A percentile compares a stretch with the other conserved stretches of the same genome.
phyloP scores from a whole-genome alignment of 1,140 invertebrate genomes.

The Cyclina sinensis region DNA sequence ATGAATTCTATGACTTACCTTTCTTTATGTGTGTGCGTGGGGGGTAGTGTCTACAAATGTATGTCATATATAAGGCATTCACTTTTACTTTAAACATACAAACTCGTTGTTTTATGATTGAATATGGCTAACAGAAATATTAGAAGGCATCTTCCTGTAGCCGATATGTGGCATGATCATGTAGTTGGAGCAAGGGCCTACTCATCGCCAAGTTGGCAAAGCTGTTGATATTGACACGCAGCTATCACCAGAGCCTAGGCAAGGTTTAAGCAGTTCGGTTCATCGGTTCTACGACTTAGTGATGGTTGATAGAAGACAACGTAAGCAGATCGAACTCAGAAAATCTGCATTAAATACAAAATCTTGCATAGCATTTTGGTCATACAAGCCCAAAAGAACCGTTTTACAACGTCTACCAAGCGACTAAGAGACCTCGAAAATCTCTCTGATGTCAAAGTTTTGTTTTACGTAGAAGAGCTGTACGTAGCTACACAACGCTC shows the following conservation, averaged over 20 bases:
- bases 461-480: neutral
- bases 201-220: constrained; percentile 9
- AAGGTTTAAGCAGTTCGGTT: constrained; percentile 4
- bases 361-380: too few species aligned
- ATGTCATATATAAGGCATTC: too few species aligned
- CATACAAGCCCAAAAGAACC: neutral
- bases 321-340: neutral
- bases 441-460: neutral
- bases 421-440: neutral
- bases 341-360: neutral
- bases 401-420: neutral
- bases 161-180: neutral
- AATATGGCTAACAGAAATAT: constrained; percentile 13
- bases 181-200: constrained; percentile 1
- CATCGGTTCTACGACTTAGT: neutral
- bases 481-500: neutral
- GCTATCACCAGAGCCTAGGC: neutral
- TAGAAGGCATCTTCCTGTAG: neutral
- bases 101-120: neutral
- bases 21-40: too few species aligned
- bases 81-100: constrained; percentile 8
- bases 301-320: neutral
- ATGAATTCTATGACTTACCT: too few species aligned
- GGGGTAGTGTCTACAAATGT: too few species aligned
- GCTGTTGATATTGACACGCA: neutral